phyloP scores from a whole-genome alignment of 2,888 invertebrate genomes.

The Lochmaea crataegi region DNA sequence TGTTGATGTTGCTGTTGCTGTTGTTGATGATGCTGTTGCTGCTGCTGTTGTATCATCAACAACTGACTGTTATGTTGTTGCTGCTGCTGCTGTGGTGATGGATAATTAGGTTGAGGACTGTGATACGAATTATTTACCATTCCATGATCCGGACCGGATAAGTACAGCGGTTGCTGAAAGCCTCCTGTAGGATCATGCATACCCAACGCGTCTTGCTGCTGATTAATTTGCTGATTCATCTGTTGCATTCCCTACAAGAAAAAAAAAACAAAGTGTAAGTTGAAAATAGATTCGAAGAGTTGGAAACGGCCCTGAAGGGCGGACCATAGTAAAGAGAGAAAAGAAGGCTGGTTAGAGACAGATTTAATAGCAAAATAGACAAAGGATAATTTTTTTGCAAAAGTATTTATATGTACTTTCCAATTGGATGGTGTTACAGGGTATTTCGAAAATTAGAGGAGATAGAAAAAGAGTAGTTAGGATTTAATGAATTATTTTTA shows the following conservation, averaged over 20 bases:
- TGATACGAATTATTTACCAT: constrained; percentile 64
- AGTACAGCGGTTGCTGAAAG: constrained; percentile 80
- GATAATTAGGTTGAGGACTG: constrained; percentile 60
- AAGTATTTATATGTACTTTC: no score
- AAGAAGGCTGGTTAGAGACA: no score
- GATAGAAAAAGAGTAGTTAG: no score
- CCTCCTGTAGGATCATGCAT: constrained; percentile 65
- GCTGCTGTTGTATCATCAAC: constrained; percentile 10
- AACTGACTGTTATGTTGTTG: constrained; percentile 11
- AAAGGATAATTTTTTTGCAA: no score
- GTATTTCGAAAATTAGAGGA: no score
- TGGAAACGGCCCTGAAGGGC: no score
- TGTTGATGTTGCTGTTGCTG: constrained; percentile 60
- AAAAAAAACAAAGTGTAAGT: constrained; percentile 52
- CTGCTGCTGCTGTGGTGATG: constrained; percentile 50
- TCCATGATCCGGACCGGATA: constrained; percentile 65
- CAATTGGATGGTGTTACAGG: no score
- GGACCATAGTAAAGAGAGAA: no score
- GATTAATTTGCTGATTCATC: constrained; percentile 64
- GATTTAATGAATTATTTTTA: no score
- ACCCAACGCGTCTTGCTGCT: constrained; percentile 62
- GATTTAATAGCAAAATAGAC: no score
- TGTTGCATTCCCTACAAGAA: constrained; percentile 58
- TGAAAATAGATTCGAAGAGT: no score
- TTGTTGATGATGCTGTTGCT: constrained; percentile 39